Conservation (phyloP, 2,113 vertebrate genomes). For the Ascaphus truei region DNA sequence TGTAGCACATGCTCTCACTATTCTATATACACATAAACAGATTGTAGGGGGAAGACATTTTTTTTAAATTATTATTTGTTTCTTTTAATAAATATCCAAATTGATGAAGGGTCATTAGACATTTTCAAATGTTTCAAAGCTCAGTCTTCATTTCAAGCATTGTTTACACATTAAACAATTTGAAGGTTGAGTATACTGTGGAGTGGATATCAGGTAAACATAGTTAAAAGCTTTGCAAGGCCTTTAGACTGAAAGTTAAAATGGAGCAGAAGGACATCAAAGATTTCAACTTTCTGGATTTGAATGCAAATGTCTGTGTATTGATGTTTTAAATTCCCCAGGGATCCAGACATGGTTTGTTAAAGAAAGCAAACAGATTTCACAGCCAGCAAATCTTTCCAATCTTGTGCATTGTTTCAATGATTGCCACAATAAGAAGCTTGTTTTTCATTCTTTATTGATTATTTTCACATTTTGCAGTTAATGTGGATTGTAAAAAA, state of each 20-base stretch:
- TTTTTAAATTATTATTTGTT: too few species aligned
- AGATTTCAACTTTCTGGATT: neutral
- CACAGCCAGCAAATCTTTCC: neutral
- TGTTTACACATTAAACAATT: too few species aligned
- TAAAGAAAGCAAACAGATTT: conserved; percentile 9
- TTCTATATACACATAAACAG: too few species aligned
- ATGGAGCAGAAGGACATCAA: neutral
- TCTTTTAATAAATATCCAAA: too few species aligned
- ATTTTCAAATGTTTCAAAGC: too few species aligned
- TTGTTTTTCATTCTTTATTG: neutral
- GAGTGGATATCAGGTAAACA: too few species aligned
- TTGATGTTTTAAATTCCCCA: neutral
- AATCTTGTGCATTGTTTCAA: neutral
- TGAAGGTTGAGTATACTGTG: too few species aligned
- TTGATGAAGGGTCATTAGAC: too few species aligned
- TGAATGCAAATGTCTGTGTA: neutral
- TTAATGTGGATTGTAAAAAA: neutral
- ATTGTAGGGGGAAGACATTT: too few species aligned
- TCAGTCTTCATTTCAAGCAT: too few species aligned
- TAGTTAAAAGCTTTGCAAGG: neutral
- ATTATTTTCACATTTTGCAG: conserved; percentile 8
- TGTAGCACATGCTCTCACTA: too few species aligned
- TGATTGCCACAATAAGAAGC: neutral
- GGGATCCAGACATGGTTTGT: neutral
- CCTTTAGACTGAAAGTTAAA: neutral